These are phyloP conservation scores for Kuschelorhynchus macadamiae DNA, from an alignment of 2,888 invertebrate species.

Conservation along the genomic window DNA sequence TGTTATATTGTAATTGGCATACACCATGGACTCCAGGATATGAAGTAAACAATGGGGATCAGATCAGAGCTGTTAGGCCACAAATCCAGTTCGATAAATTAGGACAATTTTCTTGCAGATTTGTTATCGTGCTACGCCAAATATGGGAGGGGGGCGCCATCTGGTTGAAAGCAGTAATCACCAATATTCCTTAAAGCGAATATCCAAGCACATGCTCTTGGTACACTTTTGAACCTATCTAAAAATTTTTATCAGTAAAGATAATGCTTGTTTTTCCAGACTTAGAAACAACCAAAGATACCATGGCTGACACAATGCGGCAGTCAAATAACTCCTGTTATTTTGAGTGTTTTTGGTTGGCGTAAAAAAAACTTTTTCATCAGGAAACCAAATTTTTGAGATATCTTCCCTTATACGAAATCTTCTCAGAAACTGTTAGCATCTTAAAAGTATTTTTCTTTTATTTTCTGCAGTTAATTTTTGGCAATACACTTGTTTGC, in stretches of 20 bases:
- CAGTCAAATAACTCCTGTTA: background rate
- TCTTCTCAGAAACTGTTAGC: background rate
- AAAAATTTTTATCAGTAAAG: too few species aligned
- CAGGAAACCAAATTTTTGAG: too few species aligned
- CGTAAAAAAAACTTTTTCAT: background rate
- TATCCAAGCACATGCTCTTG: background rate
- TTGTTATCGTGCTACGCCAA: background rate
- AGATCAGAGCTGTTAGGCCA: constrained; percentile 1
- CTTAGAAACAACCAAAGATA: too few species aligned
- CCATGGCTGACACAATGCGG: background rate
- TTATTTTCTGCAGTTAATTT: background rate
- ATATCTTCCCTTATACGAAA: too few species aligned
- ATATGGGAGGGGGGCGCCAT: background rate
- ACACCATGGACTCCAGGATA: background rate
- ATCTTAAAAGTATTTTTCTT: constrained; percentile 1
- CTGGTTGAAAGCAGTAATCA: background rate
- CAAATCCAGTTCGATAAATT: background rate
- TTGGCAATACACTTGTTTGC: background rate
- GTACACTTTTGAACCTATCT: too few species aligned
- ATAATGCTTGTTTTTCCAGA: too few species aligned
- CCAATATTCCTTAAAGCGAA: background rate
- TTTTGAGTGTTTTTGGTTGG: background rate
- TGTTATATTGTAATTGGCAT: background rate
- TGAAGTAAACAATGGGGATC: background rate
- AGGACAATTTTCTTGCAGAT: background rate